phyloP scores from a whole-genome alignment of 2,888 invertebrate genomes.

The Kuschelorhynchus macadamiae region DNA sequence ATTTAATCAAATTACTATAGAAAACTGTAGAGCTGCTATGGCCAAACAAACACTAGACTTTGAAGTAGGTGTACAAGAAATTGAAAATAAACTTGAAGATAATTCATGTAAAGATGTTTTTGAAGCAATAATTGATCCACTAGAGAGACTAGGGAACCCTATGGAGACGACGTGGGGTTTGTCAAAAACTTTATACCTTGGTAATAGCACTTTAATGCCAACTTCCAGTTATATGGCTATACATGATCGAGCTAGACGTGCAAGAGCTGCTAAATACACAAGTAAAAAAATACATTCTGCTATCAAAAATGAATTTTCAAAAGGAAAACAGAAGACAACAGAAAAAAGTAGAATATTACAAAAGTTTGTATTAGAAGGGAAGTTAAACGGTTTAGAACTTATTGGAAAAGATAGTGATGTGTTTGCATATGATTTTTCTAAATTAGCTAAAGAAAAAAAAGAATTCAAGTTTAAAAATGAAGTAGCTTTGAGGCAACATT shows the following conservation, averaged over 20 bases:
- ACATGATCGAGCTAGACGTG: slow-evolving; percentile 83
- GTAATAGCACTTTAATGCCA: slow-evolving; percentile 85
- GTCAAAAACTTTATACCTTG: slow-evolving; percentile 84
- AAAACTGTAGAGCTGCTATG: slow-evolving; percentile 88
- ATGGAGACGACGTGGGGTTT: slow-evolving; percentile 90
- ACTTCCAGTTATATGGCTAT: slow-evolving; percentile 84
- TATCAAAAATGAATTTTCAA: slow-evolving; percentile 70
- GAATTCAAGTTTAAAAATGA: slow-evolving; percentile 79
- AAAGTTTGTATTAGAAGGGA: slow-evolving; percentile 87
- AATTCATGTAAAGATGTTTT: slow-evolving; percentile 75
- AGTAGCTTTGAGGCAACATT: slow-evolving; percentile 77
- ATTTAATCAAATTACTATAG: slow-evolving; percentile 84
- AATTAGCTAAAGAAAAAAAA: slow-evolving; percentile 73
- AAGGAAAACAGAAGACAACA: slow-evolving; percentile 62
- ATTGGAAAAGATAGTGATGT: slow-evolving; percentile 70
- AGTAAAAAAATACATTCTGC: slow-evolving; percentile 79
- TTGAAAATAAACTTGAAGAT: slow-evolving; percentile 74
- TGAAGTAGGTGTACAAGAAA: slow-evolving; percentile 80
- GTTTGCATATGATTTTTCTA: slow-evolving; percentile 72
- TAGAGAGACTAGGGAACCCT: slow-evolving; percentile 81
- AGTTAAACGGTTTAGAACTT: slow-evolving; percentile 85
- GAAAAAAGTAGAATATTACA: slow-evolving; percentile 81
- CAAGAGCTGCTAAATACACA: slow-evolving; percentile 81
- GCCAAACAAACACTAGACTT: slow-evolving; percentile 87
- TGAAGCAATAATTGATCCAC: slow-evolving; percentile 78